A percentile compares a stretch with the other conserved stretches of the same genome.
These are phyloP conservation scores for Oreochromis mossambicus DNA, from an alignment of 2,797 vertebrate genomes.

Conservation along the genomic window DNA sequence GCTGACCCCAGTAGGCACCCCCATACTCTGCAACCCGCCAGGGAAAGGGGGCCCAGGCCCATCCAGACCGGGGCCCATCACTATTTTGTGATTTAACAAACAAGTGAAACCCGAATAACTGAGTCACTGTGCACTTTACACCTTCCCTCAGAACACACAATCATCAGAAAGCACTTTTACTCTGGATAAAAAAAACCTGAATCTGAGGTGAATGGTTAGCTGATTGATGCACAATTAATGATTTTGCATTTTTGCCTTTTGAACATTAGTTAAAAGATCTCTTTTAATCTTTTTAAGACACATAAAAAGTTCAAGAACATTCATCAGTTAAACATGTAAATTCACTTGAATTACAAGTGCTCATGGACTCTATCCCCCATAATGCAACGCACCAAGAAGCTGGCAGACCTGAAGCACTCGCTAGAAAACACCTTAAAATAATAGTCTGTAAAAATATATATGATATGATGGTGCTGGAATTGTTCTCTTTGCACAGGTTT, in stretches of 20 bases:
- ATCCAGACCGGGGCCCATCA: no score
- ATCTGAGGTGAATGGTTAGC: not conserved
- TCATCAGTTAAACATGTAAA: not conserved
- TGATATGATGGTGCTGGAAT: not conserved
- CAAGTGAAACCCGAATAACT: not conserved
- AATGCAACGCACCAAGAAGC: not conserved
- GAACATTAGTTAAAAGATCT: not conserved
- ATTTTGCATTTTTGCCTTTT: not conserved
- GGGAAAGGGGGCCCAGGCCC: no score
- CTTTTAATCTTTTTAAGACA: not conserved
- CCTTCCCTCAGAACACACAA: not conserved
- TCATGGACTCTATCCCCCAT: not conserved
- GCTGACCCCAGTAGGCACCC: no score
- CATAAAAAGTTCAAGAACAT: not conserved
- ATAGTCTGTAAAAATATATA: not conserved
- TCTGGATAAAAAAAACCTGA: not conserved
- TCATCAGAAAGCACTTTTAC: not conserved
- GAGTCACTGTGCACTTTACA: not conserved
- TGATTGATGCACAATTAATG: not conserved
- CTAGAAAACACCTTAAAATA: not conserved
- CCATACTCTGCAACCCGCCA: no score
- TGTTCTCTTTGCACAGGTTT: not conserved
- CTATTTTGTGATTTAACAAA: not conserved
- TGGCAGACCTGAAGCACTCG: not conserved
- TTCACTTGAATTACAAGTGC: accelerated